phyloP scores from a whole-genome alignment of 2,113 vertebrate genomes.

The Oreochromis niloticus region DNA sequence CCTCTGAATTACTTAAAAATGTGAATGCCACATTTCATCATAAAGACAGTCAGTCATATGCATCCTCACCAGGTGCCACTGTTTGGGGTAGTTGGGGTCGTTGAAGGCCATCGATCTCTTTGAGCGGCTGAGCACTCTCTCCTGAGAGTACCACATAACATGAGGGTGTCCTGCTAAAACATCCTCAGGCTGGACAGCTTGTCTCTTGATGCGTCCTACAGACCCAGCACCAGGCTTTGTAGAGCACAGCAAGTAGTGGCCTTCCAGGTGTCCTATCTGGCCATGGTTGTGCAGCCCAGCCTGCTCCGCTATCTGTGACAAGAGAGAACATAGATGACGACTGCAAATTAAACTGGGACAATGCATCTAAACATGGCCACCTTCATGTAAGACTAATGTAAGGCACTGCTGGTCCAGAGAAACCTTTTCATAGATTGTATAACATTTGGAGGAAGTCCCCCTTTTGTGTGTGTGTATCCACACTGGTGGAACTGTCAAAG shows the following conservation, averaged over 20 bases:
- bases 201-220: background rate
- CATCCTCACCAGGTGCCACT: constrained; percentile 93
- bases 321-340: background rate
- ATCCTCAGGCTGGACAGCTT: constrained; percentile 51
- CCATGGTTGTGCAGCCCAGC: constrained; percentile 84
- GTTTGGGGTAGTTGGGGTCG: constrained; percentile 87
- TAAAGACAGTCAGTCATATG: background rate
- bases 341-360: background rate
- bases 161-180: constrained; percentile 76
- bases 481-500: background rate
- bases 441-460: background rate
- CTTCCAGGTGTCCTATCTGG: constrained; percentile 87
- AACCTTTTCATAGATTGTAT: background rate
- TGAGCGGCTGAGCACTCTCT: constrained; percentile 83
- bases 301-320: constrained; percentile 72
- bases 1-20: background rate
- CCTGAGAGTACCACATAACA: constrained; percentile 87
- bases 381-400: background rate
- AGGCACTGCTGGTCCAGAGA: background rate
- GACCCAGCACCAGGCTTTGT: background rate
- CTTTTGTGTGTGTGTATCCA: background rate
- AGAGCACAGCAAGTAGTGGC: constrained; percentile 85
- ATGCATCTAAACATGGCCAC: background rate
- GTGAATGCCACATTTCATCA: background rate
- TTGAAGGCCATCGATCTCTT: constrained; percentile 91